These are phyloP conservation scores for Dryocosmus kuriphilus DNA, from an alignment of 2,888 invertebrate genomes.

Conservation along the genomic window DNA sequence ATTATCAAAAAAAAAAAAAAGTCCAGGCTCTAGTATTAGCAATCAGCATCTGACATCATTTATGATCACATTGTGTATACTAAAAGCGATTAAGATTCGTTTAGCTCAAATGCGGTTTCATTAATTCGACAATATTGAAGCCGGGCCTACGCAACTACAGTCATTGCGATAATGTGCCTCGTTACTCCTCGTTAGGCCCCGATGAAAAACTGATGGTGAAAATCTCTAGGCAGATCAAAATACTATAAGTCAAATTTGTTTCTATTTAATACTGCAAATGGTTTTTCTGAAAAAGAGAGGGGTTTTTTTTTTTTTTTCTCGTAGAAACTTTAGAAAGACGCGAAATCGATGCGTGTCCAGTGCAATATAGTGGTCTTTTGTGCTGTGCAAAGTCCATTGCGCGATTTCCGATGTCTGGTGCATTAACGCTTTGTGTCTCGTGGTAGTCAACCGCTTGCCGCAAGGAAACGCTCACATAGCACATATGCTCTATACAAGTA, in stretches of 20 bases:
- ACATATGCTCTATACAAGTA: conserved; percentile 19
- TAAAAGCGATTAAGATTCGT: background rate
- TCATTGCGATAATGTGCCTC: conserved; percentile 1
- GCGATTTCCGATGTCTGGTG: conserved; percentile 37
- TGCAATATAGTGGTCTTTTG: conserved; percentile 7
- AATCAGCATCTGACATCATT: background rate
- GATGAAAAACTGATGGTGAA: no score
- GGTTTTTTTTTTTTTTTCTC: background rate
- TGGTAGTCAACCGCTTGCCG: conserved; percentile 30
- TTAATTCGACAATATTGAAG: conserved; percentile 5
- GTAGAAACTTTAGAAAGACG: background rate
- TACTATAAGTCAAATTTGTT: no score
- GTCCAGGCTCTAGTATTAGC: no score
- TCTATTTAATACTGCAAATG: no score
- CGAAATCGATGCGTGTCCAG: conserved; percentile 15
- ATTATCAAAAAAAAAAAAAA: no score
- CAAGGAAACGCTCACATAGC: conserved; percentile 30
- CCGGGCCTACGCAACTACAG: background rate
- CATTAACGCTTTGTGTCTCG: conserved; percentile 38
- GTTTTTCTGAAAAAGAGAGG: background rate
- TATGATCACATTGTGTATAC: background rate
- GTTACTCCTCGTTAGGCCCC: background rate
- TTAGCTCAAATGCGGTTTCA: background rate
- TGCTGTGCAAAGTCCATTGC: conserved; percentile 30
- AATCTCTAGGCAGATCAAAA: no score